Base-by-base conservation (phyloP, 2,888 invertebrate genomes). In the Epistrophe eligans region DNA sequence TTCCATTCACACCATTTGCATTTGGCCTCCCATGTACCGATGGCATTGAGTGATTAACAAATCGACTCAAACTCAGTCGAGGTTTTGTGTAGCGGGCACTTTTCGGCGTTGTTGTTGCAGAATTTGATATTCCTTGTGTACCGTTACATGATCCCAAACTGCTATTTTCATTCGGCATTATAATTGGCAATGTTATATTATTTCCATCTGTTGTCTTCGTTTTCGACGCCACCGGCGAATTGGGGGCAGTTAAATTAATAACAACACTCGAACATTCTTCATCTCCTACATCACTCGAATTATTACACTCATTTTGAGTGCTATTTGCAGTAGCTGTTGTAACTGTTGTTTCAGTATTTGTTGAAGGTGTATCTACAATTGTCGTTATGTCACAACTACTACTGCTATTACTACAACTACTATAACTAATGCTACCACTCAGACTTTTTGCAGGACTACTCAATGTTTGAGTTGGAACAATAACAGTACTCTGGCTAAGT, bases 1-100 rank as follows among this genome's bases (percentile, higher is more conserved):
- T 62, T 57, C 77, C 76, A 81, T 88, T 84, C 64, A 88, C 79
- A 55, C 91, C 88, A 81, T 91, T 91, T n/a, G 91, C 88, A 89
- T 91, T 91, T 15, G 92, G 91, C 28, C 93, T 90, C 0, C 93
- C 93, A 79, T 93, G 93, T 64, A 93, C 93, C 60, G 93, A 92
- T 55, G 93, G 93, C 92, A 93, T 91, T 38, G 93, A 92, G 82
- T 91, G 91, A 89, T 92, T 92, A 71, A 92, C 91, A 71, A 91
- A 92, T n/a, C 92, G 91, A 74, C 92, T 93, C 79, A 93, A 89
- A 85, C 92, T 93, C 38, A 93, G 89, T 7, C 93, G 91, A 1
- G 92, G 93, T 88, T 93, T 93, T 3, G 91, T 90, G 76, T 92
- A 92, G 55, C 93, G 93, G 40, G 90, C 89, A 87, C 91, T 92